Base-by-base conservation (phyloP, 2,797 vertebrate genomes). In the Micrastur ruficollis region DNA sequence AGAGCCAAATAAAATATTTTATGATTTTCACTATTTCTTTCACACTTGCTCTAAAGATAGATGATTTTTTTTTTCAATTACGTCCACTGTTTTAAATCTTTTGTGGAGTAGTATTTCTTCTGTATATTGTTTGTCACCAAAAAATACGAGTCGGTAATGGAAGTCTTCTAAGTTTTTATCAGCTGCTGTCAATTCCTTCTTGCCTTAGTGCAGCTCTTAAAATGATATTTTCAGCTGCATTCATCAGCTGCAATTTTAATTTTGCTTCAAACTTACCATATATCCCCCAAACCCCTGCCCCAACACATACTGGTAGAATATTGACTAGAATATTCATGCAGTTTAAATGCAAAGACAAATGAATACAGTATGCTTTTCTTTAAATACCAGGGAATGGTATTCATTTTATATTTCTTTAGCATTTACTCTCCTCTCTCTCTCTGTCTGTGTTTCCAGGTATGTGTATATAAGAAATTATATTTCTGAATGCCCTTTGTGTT, bases 201-300 rank as follows among this genome's bases (percentile, higher is more conserved):
- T 95, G n/a, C 58, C 52, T 88, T 86, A 75, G 16, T 55, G 31
- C 40, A 70, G n/a, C 14, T 44, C 65, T 81, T 76, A 82, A 80
- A 85, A 79, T 11, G 0, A 21, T 94, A 55, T 26, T 80, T 93
- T 56, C 55, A 42, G 22, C 46, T 85, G 26, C 12, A 27, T 82
- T 89, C 59, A 67, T 95, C 66, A 81, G 11, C 63, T 83, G 20
- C 34, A 74, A 23, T 83, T 95, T 94, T 83, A 95, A 71, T 94
- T 87, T 79, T 95, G 20, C 68, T 86, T 93, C 40, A 46, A 11
- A 52, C 18, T 86, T 85, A 26, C 19, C 26, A 34, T n/a, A 2
- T 58, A 79, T 65, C 47, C n/a, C 73, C 23, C 4, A 88, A 74
- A 27, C 3, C 12, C 56, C 17, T 20, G 8, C 15, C 71, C 11